These are phyloP conservation scores for Dissostichus mawsoni DNA, from an alignment of 2,113 vertebrate species.

Conservation along the genomic window DNA sequence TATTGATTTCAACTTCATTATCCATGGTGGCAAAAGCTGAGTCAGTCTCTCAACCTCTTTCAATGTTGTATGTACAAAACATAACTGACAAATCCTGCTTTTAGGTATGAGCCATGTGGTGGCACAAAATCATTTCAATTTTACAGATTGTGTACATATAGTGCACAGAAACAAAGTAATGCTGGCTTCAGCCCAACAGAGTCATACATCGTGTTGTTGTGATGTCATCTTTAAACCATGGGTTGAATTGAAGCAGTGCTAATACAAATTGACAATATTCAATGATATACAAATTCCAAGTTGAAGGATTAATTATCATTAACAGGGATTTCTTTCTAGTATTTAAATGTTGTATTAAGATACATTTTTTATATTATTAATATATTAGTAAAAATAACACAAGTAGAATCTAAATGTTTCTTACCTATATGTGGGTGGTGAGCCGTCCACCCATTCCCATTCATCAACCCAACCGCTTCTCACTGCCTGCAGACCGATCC, in stretches of 20 bases:
- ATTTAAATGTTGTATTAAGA: not conserved
- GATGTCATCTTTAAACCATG: not conserved
- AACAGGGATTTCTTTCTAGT: too few species aligned
- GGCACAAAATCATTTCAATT: not conserved
- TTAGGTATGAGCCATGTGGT: too few species aligned
- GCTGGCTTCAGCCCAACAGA: not conserved
- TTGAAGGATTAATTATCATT: too few species aligned
- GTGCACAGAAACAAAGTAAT: not conserved
- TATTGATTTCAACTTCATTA: not conserved
- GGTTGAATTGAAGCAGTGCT: not conserved
- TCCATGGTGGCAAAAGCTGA: too few species aligned
- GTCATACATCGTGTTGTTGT: not conserved
- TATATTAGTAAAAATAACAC: too few species aligned
- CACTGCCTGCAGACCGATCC: slow-evolving; percentile 38
- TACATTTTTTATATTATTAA: not conserved
- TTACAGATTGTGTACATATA: not conserved
- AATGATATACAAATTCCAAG: not conserved
- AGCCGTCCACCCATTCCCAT: not conserved
- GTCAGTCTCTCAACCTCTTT: too few species aligned
- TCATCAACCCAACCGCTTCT: accelerated
- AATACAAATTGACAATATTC: not conserved
- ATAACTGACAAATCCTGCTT: too few species aligned
- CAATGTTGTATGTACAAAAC: too few species aligned
- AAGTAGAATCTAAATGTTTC: not conserved
- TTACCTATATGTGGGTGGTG: accelerated